Evolutionary conservation across 2,888 invertebrate genomes (phyloP).

Genomic region (Drosophila kokeensis): DNA sequence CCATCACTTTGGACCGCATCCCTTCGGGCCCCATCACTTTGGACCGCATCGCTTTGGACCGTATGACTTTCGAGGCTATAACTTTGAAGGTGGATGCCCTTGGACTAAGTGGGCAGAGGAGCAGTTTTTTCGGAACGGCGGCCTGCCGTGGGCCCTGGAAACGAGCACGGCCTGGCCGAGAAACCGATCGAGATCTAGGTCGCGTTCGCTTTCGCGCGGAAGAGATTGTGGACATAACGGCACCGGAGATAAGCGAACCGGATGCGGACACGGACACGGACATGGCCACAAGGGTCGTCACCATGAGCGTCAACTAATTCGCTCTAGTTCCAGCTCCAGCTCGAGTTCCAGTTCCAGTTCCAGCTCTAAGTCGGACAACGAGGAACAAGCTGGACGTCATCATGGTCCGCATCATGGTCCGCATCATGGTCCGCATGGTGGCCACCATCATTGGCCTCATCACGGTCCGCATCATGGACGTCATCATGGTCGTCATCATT

Average conservation of each 20-base stretch:
- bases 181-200: slow-evolving; percentile 46
- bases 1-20: slow-evolving; percentile 39
- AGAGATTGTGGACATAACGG: slow-evolving; percentile 34
- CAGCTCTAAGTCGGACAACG: slow-evolving; percentile 36
- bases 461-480: slow-evolving; percentile 10
- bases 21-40: slow-evolving; percentile 39
- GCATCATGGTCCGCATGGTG: slow-evolving; percentile 8
- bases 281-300: slow-evolving; percentile 57
- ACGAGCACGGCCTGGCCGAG: slow-evolving; percentile 34
- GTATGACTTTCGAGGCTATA: slow-evolving; percentile 33
- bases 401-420: slow-evolving; percentile 10
- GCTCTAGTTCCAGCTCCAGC: slow-evolving; percentile 30
- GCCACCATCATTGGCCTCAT: slow-evolving; percentile 13
- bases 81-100: slow-evolving; percentile 27
- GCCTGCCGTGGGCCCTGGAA: slow-evolving; percentile 64
- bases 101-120: slow-evolving; percentile 29
- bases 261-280: slow-evolving; percentile 58
- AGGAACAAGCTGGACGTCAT: slow-evolving; percentile 7
- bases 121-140: slow-evolving; percentile 68
- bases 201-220: slow-evolving; percentile 15
- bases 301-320: slow-evolving; percentile 59
- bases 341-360: slow-evolving; percentile 41
- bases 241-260: slow-evolving; percentile 12
- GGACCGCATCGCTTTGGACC: slow-evolving; percentile 51
- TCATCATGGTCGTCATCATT: slow-evolving; percentile 4